These are phyloP conservation scores for Rhodinocichla rosea DNA, from an alignment of 2,113 vertebrate genomes.

Conservation along the genomic window DNA sequence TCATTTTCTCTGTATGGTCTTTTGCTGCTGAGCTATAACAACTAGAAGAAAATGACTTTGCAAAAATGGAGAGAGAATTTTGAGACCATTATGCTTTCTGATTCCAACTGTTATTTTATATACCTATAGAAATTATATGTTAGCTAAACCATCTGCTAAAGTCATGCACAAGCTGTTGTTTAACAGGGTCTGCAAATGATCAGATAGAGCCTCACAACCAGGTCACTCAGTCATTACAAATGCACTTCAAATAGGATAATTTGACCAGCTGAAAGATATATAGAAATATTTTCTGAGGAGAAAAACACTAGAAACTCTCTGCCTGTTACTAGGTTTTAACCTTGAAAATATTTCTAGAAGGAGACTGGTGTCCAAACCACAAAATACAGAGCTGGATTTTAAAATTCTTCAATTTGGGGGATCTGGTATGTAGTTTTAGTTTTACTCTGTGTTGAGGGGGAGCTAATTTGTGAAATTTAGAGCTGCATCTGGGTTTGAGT, in stretches of 20 bases:
- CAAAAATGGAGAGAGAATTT: conserved; percentile 42
- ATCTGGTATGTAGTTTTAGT: conserved; percentile 12
- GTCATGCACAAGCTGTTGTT: conserved; percentile 49
- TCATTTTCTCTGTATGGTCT: not conserved
- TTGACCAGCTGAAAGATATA: conserved; percentile 57
- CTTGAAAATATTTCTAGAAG: conserved; percentile 43
- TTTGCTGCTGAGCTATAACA: not conserved
- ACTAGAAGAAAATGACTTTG: conserved; percentile 38
- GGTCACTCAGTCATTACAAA: conserved; percentile 63
- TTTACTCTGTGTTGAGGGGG: not conserved
- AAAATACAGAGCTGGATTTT: conserved; percentile 1
- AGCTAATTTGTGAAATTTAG: conserved; percentile 26
- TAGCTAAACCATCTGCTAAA: conserved; percentile 68
- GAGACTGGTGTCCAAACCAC: conserved; percentile 30
- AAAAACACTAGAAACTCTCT: conserved; percentile 43
- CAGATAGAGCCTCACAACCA: conserved; percentile 41
- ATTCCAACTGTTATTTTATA: conserved; percentile 62
- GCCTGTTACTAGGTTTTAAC: conserved; percentile 26
- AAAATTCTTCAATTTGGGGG: not conserved
- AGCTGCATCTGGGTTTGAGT: conserved; percentile 10
- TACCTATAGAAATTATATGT: conserved; percentile 65
- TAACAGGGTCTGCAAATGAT: conserved; percentile 65
- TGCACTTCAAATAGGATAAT: conserved; percentile 47
- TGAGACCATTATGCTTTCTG: conserved; percentile 33
- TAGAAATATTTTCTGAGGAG: conserved; percentile 40